These are phyloP conservation scores for Fragum whitleyi DNA, from an alignment of 2,888 invertebrate species.

Conservation along the genomic window DNA sequence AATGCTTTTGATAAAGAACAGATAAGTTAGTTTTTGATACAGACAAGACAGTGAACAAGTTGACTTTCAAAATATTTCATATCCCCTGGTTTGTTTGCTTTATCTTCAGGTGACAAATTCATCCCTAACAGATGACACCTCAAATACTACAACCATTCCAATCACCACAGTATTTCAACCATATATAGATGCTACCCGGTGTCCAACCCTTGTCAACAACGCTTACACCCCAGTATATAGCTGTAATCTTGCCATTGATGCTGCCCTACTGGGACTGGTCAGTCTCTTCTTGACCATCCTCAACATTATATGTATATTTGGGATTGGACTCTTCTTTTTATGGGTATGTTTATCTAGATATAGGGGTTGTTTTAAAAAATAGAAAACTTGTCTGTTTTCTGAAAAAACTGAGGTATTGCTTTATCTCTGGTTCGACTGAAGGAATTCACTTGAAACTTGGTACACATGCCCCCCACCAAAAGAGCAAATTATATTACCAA, in stretches of 20 bases:
- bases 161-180: no score
- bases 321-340: constrained; percentile 91
- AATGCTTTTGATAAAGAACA: no score
- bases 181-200: not conserved
- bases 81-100: no score
- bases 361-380: no score
- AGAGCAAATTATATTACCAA: no score
- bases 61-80: no score
- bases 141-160: not conserved
- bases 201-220: constrained; percentile 73
- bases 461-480: no score
- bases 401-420: no score
- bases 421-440: no score
- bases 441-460: no score
- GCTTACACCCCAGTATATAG: constrained; percentile 89
- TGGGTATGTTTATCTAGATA: constrained; percentile 87
- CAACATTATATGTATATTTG: constrained; percentile 93
- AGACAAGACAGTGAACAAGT: no score
- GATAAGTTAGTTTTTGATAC: no score
- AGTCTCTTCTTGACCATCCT: constrained; percentile 92
- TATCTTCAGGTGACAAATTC: not conserved
- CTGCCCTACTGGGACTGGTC: constrained; percentile 91
- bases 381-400: not conserved
- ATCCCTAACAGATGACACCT: not conserved
- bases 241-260: constrained; percentile 91